phyloP scores from a whole-genome alignment of 2,888 invertebrate genomes.

The Epistrophe eligans region DNA sequence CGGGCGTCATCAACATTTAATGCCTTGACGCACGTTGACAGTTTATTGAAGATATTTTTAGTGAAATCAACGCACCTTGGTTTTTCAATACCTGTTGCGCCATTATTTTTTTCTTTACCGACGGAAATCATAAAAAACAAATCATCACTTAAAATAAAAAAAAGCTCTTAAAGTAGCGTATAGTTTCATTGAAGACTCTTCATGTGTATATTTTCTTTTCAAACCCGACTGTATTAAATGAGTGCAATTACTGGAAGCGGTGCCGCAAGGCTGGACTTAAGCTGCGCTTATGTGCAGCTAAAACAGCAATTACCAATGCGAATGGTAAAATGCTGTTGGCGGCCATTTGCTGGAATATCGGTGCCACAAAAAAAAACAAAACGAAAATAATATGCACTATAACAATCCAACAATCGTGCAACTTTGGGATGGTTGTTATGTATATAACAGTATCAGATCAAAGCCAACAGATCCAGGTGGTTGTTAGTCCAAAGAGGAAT shows the following conservation, averaged over 20 bases:
- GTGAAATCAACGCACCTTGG: too few species aligned
- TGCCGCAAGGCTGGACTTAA: conserved; percentile 73
- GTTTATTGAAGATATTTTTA: too few species aligned
- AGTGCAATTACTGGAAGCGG: conserved; percentile 69
- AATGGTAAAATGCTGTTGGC: conserved; percentile 70
- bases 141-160: too few species aligned
- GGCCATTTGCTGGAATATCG: conserved; percentile 67
- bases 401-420: conserved; percentile 6
- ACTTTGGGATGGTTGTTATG: neutral
- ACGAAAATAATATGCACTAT: neutral
- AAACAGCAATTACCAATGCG: conserved; percentile 68
- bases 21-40: too few species aligned
- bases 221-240: conserved; percentile 26
- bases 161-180: too few species aligned
- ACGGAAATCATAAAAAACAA: too few species aligned
- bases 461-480: conserved; percentile 53
- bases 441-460: neutral
- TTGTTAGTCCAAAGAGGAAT: conserved; percentile 33
- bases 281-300: conserved; percentile 71
- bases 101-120: too few species aligned
- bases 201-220: neutral
- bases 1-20: too few species aligned
- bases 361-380: conserved; percentile 5
- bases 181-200: neutral
- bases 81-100: too few species aligned